Evolutionary conservation across 2,113 vertebrate species (phyloP).

Genomic region (Crotalus horridus): DNA sequence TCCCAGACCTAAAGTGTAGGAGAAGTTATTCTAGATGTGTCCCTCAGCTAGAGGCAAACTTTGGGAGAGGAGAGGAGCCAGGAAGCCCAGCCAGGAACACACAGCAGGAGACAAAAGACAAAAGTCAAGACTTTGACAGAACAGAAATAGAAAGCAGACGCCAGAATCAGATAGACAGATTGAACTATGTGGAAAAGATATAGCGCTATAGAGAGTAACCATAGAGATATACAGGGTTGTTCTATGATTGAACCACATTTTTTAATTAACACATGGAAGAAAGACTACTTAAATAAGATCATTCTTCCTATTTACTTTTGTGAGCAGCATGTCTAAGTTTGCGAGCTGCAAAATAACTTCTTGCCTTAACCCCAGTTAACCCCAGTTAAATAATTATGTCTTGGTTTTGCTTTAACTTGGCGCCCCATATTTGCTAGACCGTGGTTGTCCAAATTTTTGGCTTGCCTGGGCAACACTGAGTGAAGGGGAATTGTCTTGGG

Average conservation of each 20-base stretch:
- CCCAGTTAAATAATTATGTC: not conserved
- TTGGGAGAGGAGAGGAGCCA: not conserved
- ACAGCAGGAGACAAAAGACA: not conserved
- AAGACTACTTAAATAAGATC: not conserved
- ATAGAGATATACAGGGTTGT: not conserved
- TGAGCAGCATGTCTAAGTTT: not conserved
- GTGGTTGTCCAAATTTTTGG: not conserved
- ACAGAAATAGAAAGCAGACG: not conserved
- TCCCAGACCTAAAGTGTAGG: not conserved
- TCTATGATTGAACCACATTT: not conserved
- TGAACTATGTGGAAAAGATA: not conserved
- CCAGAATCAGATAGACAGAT: not conserved
- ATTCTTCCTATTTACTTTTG: not conserved
- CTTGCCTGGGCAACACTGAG: not conserved
- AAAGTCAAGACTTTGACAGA: not conserved
- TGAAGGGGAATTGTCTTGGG: not conserved
- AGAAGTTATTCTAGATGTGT: not conserved
- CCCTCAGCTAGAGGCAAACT: not conserved
- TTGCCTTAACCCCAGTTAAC: not conserved
- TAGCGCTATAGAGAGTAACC: not conserved
- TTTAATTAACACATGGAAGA: not conserved
- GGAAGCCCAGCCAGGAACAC: not conserved
- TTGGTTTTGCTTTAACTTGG: not conserved
- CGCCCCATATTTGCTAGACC: not conserved
- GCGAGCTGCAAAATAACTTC: not conserved